Conservation (phyloP, 53 echinoderm and acorn worm genomes). For the Zoroaster sp. region DNA sequence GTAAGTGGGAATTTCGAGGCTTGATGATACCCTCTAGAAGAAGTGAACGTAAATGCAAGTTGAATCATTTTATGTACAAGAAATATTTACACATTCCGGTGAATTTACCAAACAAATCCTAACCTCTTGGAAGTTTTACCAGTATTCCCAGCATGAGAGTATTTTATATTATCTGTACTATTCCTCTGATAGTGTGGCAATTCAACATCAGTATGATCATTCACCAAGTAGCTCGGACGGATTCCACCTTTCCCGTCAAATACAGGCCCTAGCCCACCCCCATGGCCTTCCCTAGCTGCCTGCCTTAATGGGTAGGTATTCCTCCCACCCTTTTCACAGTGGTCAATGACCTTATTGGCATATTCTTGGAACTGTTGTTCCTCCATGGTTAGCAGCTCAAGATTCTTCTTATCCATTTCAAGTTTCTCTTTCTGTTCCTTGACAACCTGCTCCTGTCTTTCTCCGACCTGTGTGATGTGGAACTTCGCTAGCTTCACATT, state of each 20-base stretch:
- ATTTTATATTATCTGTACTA: slow-evolving; percentile 87
- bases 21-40: not conserved
- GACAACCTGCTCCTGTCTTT: slow-evolving; percentile 33
- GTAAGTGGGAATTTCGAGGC: not conserved
- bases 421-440: slow-evolving; percentile 66
- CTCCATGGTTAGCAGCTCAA: slow-evolving; percentile 87
- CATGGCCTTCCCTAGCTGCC: slow-evolving; percentile 95
- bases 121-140: slow-evolving; percentile 83
- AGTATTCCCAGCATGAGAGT: slow-evolving; percentile 84
- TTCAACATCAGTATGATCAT: slow-evolving; percentile 84
- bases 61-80: not conserved
- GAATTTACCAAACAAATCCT: slow-evolving; percentile 90
- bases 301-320: slow-evolving; percentile 91
- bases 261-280: slow-evolving; percentile 91
- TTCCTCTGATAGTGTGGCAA: slow-evolving; percentile 88
- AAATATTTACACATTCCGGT: not conserved
- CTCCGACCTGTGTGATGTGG: slow-evolving; percentile 75
- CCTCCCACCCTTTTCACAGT: slow-evolving; percentile 82
- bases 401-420: slow-evolving; percentile 88
- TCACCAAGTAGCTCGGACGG: slow-evolving; percentile 87
- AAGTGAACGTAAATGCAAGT: not conserved
- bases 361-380: slow-evolving; percentile 97
- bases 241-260: slow-evolving; percentile 98
- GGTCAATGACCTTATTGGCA: slow-evolving; percentile 84
- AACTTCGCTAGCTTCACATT: slow-evolving; percentile 63